These are phyloP conservation scores for Lepus americanus DNA, from an alignment of 2,113 vertebrate genomes.

Conservation along the genomic window DNA sequence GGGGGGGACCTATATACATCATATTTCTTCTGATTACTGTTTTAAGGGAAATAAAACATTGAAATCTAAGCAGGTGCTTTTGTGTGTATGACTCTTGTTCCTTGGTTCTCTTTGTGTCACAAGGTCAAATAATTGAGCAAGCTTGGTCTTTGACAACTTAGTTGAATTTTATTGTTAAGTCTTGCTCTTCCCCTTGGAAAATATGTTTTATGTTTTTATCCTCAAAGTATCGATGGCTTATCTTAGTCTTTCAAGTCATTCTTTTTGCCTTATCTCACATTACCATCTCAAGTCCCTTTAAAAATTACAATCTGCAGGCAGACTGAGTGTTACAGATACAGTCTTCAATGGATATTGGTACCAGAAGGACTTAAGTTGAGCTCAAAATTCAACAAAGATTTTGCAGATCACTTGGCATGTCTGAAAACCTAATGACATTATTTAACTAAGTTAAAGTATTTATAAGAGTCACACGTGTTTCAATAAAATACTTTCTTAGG, in stretches of 20 bases:
- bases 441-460: conserved; percentile 12
- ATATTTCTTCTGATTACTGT: not conserved
- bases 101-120: not conserved
- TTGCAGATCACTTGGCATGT: conserved; percentile 38
- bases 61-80: not conserved
- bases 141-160: not conserved
- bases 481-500: not conserved
- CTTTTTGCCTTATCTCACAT: not conserved
- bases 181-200: not conserved
- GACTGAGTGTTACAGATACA: not conserved
- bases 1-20: too few species aligned
- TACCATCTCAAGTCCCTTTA: not conserved
- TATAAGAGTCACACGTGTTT: not conserved
- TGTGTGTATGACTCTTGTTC: not conserved
- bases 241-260: conserved; percentile 5
- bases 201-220: conserved; percentile 3
- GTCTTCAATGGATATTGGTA: not conserved
- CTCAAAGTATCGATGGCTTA: not conserved
- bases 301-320: not conserved
- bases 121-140: not conserved
- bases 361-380: conserved; percentile 3
- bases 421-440: not conserved
- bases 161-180: not conserved
- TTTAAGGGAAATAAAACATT: not conserved
- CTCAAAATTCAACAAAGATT: conserved; percentile 42